Conservation (phyloP, 2,797 vertebrate species). For the Chelon labrosus region DNA sequence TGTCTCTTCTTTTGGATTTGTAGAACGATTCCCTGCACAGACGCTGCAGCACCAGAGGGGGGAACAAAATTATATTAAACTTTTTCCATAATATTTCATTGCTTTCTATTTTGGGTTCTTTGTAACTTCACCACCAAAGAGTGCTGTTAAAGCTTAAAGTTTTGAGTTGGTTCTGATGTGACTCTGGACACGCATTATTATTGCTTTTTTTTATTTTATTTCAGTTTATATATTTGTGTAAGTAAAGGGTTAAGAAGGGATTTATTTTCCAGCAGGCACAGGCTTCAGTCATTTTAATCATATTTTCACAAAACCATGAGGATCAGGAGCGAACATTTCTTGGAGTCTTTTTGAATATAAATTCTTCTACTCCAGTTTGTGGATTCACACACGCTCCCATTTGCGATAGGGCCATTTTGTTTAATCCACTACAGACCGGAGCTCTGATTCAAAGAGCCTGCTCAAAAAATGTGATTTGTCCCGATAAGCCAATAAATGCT, state of each 20-base stretch:
- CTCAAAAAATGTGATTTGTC: conserved; percentile 68
- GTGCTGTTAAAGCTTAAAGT: conserved; percentile 5
- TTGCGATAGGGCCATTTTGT: conserved; percentile 54
- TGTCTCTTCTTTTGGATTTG: conserved; percentile 19
- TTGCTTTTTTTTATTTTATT: conserved; percentile 22
- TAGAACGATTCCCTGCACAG: conserved; percentile 14
- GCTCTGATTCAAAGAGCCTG: conserved; percentile 61
- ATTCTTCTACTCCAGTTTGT: conserved; percentile 44
- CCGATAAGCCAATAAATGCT: conserved; percentile 77
- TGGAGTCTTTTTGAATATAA: conserved; percentile 40
- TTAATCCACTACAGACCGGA: conserved; percentile 67
- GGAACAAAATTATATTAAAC: conserved; percentile 33
- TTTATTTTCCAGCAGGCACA: conserved; percentile 42
- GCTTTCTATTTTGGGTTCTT: conserved; percentile 40
- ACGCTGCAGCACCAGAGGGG: conserved; percentile 26
- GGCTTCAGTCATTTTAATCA: conserved; percentile 58
- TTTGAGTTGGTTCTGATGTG: conserved; percentile 9
- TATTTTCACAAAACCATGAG: conserved; percentile 48
- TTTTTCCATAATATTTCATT: conserved; percentile 32
- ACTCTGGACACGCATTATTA: conserved; percentile 5
- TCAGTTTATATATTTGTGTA: conserved; percentile 15
- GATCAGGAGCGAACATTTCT: conserved; percentile 16
- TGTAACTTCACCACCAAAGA: conserved; percentile 11
- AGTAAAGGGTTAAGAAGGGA: conserved; percentile 43
- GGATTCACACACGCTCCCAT: conserved; percentile 46